Evolutionary conservation across 2,888 invertebrate genomes (phyloP), one percentile per base, ranked within the genome.

Genomic region (Rhaphigaster nebulosa): DNA sequence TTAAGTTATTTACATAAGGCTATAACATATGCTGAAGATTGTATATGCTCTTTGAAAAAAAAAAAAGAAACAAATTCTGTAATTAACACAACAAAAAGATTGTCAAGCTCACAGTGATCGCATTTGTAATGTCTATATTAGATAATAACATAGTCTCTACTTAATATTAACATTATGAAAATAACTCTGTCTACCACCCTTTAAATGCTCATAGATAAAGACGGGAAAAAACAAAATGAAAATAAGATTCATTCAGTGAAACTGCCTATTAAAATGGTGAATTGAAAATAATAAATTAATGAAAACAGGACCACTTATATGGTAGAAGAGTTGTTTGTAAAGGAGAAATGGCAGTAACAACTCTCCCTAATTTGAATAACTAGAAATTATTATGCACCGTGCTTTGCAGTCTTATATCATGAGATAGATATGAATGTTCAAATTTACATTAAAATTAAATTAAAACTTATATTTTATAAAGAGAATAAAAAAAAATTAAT

Each of bases 341-440:
- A 84, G 84, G 45, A 84, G 84, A 84, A 84, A 84, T 84, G 84
- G 84, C 84, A 84, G 84, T 84, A 84, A 84, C 84, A 84, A 84
- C 84, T n/a, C 84, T 84, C 45, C 45, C 84, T 41, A 26, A 84
- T 45, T 45, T 45, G 84, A 84, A 41, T 84, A 84, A 84, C 41
- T 84, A 84, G 18, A 84, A 84, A 34, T 84, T 84, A 84, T 84
- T 84, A 70, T 84, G 45, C 84, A 84, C 84, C 84, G 84, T 84
- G 84, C 84, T 84, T 84, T n/a, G 84, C 84, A 84, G 84, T 84
- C 84, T 84, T 84, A 84, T 84, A 84, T 84, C 84, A 84, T 84
- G 84, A 84, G 84, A 84, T 84, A 84, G 84, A 84, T 84, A 84
- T 84, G 84, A 41, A 84, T 45, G 15, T 45, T 45, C 26, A 84